Base-by-base conservation (phyloP, 92 coral and sea anemone species). In the Epizoanthus ramosus region DNA sequence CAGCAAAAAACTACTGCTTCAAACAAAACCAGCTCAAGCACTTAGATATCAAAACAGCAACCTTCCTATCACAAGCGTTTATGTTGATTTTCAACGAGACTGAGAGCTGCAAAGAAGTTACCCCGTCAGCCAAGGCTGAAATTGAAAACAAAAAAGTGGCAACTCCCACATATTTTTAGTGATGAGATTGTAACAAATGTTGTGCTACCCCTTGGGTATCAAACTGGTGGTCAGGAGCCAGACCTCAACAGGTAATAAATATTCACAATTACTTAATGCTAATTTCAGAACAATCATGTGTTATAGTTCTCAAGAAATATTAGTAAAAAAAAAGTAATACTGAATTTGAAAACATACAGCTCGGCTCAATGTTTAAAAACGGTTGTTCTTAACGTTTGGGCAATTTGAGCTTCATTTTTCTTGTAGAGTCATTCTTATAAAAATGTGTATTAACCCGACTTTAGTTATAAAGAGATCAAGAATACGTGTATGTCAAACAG, bases 161-260 rank as follows among this genome's bases (percentile, higher is more conserved):
- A 31, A 54, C 33, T 87, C 28, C 87, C 90, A 35, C 61, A 57
- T 13, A 17, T 83, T 35, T 83, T 83, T 77, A 75, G 80, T 6
- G 35, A 37, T 9, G 84, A 77, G 24, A 13, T 33, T 24, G 75
- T 76, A 5, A 83, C 80, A 35, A 67, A 54, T 4, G 73, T 25
- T 31, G 65, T 87, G 43, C 75, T 83, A 45, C 75, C 63, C 45
- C 79, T 73, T 73, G 79, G 43, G 54, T 73, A 73, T 50, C 79
- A 73, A 73, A 61, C 54, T 52, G 63, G 54, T 53, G 79, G 79
- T 13, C 28, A 13, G 43, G 79, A 73, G 28, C 79, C 79, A 53
- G 56, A 47, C 54, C 77, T 63, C 57, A 22, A 18, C 77, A 72
- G 63, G 77, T 72, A 47, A 47, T 47, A 47, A 45, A 47, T 47